A percentile compares a stretch with the other conserved stretches of the same genome.
Conservation (phyloP, 2,797 vertebrate species). For the Pristis pectinata region DNA sequence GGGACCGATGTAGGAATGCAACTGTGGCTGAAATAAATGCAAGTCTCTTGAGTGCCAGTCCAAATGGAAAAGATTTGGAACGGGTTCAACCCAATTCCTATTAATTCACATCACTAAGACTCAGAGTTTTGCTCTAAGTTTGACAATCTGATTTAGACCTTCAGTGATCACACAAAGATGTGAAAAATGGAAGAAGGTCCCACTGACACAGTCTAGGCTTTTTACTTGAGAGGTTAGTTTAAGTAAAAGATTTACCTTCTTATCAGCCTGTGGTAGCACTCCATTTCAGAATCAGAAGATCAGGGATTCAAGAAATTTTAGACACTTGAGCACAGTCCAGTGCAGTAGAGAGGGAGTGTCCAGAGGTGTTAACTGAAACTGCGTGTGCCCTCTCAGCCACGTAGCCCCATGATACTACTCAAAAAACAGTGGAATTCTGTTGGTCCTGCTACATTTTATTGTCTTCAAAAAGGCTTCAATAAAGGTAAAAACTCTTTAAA, state of each 20-base stretch:
- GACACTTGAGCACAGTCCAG: neutral
- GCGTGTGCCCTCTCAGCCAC: neutral
- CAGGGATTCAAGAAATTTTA: neutral
- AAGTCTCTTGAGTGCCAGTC: constrained; percentile 16
- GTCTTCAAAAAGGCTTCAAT: neutral
- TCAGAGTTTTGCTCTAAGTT: neutral
- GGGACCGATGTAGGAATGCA: neutral
- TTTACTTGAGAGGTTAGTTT: neutral
- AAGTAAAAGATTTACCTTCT: neutral
- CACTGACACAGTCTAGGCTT: neutral
- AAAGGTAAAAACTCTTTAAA: neutral
- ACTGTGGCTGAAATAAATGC: neutral
- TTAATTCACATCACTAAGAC: neutral
- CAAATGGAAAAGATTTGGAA: neutral
- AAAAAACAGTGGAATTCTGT: neutral
- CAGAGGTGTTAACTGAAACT: neutral
- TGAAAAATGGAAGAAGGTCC: neutral
- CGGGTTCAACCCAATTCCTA: neutral
- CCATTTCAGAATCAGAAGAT: neutral
- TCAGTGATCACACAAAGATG: constrained; percentile 1
- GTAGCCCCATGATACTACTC: neutral
- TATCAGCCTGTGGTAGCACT: neutral
- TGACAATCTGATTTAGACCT: neutral
- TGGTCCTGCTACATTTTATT: neutral
- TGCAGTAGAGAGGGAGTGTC: neutral